Base-by-base conservation (phyloP, 1,140 invertebrate species). In the Pissodes strobi region DNA sequence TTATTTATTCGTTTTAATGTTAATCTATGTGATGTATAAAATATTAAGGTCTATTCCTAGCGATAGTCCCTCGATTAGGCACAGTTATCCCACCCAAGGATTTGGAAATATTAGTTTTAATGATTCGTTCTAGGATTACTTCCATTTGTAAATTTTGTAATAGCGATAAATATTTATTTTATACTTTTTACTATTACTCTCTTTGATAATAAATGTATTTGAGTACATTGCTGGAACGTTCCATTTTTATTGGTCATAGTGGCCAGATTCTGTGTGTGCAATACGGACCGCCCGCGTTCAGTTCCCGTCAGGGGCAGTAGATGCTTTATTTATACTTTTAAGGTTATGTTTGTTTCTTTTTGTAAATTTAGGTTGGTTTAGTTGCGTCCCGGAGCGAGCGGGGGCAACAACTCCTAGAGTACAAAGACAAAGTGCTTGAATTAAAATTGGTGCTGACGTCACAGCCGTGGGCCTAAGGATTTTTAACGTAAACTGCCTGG, bases 21-120 rank as follows among this genome's bases (percentile, higher is more conserved):
- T 68, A 6, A 19, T 71, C 49, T 71, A 67, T 69, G 25, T 72
- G 41, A 22, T 67, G 2, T 73, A 69, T 45, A 72, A 70, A 59
- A 58, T 51, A 17, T 9, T 71, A 2, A 73, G 59, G 43, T 69
- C 74, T 6, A 58, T 72, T 27, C 65, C 70, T 18, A 64, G 55
- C 38, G 30, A 34, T n/a, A 22, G 49, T 10, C 12, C 52, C 10
- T 41, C 62, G 9, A 64, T 69, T 17, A 61, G 69, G 18, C 66
- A 70, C 30, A 68, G 53, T 46, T 72, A 72, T 58, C 69, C 69
- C 1, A 73, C 68, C 4, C 43, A 74, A 25, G 68, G 68, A 3
- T 73, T 70, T 39, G 64, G 71, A 41, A 73, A 73, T 63, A 72
- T 74, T 45, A 70, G 66, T 67, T 70, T 72, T 51, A 68, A 70